Conservation (phyloP, 2,888 invertebrate genomes). For the Galeopsomyia nigrocyanea region DNA sequence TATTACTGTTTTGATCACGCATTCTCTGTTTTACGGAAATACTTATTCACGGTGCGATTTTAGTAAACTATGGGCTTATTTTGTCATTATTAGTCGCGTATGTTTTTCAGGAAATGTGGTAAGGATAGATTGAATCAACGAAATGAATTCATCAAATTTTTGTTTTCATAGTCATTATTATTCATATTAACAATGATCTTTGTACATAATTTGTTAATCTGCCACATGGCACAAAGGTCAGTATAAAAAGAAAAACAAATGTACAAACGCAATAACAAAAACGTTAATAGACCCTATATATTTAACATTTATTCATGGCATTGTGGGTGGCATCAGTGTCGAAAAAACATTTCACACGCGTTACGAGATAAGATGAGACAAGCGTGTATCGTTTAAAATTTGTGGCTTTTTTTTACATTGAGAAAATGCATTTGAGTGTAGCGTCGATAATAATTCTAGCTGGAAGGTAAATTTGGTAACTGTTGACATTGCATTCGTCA, state of each 20-base stretch:
- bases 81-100: too few species aligned
- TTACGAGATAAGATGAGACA: constrained; percentile 29
- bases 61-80: too few species aligned
- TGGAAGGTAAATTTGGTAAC: constrained; percentile 16
- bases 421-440: constrained; percentile 11
- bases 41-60: too few species aligned
- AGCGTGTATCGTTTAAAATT: constrained; percentile 12
- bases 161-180: constrained; percentile 44
- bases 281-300: constrained; percentile 45
- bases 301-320: constrained; percentile 46
- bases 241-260: constrained; percentile 58
- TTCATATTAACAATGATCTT: constrained; percentile 49
- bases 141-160: constrained; percentile 9
- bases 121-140: background rate
- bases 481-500: background rate
- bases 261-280: constrained; percentile 60
- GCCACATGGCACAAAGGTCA: constrained; percentile 41
- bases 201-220: constrained; percentile 47
- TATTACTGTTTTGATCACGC: too few species aligned
- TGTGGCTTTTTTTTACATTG: constrained; percentile 24
- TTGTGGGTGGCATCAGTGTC: constrained; percentile 35
- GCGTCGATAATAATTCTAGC: constrained; percentile 3
- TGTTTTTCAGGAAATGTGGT: background rate
- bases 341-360: constrained; percentile 21
- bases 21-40: too few species aligned